Evolutionary conservation across 2,113 vertebrate genomes (phyloP).

Genomic region (Pipra filicauda): DNA sequence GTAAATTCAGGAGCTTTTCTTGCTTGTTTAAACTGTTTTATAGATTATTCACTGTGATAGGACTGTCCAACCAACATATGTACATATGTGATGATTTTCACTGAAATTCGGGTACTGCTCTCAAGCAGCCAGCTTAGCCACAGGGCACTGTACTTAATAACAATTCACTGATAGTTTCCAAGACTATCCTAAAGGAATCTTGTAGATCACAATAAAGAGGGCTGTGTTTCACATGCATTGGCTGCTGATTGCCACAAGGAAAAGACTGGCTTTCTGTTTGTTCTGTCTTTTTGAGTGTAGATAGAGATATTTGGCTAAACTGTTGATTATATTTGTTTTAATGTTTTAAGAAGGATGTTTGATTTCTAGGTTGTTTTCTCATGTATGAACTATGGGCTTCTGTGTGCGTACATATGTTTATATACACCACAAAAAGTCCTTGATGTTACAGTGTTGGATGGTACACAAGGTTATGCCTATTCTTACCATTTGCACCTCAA

Average conservation of each 20-base stretch:
- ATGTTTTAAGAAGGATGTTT: neutral
- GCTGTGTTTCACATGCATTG: neutral
- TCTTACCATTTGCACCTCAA: neutral
- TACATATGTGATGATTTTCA: neutral
- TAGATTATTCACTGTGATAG: neutral
- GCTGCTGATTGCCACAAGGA: neutral
- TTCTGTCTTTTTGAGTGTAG: neutral
- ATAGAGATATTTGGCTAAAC: neutral
- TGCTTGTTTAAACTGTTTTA: neutral
- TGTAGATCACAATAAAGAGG: neutral
- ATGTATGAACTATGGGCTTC: neutral
- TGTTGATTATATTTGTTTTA: neutral
- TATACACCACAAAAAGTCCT: neutral
- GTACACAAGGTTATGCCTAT: neutral
- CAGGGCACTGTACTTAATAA: neutral
- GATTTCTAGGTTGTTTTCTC: neutral
- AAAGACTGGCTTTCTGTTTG: neutral
- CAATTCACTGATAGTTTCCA: neutral
- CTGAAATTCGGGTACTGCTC: neutral
- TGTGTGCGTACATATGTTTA: neutral
- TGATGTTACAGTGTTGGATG: neutral
- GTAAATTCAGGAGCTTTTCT: neutral
- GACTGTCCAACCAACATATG: neutral
- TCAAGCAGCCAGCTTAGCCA: neutral
- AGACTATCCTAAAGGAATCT: neutral